Percentiles rank a stretch among this genome's conserved stretches.
Conservation (phyloP, 2,797 vertebrate species). For the Betta splendens region DNA sequence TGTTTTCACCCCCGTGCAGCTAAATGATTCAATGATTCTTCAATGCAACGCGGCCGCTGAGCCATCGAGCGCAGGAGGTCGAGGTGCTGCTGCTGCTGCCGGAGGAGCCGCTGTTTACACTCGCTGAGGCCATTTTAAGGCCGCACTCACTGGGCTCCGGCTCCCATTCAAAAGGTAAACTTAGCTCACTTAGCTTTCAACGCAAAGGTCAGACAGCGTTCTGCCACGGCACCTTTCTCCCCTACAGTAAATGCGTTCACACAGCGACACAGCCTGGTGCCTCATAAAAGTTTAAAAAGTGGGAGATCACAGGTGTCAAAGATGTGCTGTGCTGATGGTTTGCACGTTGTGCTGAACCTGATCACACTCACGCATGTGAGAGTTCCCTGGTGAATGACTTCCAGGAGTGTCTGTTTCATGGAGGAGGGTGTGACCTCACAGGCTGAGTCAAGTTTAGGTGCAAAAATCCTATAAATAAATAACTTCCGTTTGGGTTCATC, state of each 20-base stretch:
- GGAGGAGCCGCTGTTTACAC: not conserved
- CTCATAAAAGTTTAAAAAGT: too few species aligned
- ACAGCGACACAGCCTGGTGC: too few species aligned
- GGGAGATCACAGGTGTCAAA: not conserved
- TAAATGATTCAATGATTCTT: slow-evolving; percentile 60
- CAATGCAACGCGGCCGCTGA: slow-evolving; percentile 29
- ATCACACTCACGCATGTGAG: not conserved
- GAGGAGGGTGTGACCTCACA: slow-evolving; percentile 19
- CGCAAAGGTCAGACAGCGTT: slow-evolving; percentile 41
- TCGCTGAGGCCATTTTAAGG: slow-evolving; percentile 15
- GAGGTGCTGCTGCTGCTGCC: not conserved
- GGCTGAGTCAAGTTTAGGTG: slow-evolving; percentile 13
- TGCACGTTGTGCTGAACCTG: not conserved
- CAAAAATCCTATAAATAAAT: slow-evolving; percentile 9
- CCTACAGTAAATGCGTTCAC: too few species aligned
- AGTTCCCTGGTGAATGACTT: slow-evolving; percentile 5
- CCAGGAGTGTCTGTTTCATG: slow-evolving; percentile 17
- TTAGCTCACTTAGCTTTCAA: slow-evolving; percentile 18
- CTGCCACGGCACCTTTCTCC: not conserved
- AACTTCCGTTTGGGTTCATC: slow-evolving; percentile 23
- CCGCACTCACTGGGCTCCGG: slow-evolving; percentile 1
- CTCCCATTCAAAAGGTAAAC: slow-evolving; percentile 25
- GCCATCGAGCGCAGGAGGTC: slow-evolving; percentile 17
- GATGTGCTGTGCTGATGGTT: not conserved
- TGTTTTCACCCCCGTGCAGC: slow-evolving; percentile 49